Base-by-base conservation (phyloP, 2,888 invertebrate species). In the Pemphredon lugubris region DNA sequence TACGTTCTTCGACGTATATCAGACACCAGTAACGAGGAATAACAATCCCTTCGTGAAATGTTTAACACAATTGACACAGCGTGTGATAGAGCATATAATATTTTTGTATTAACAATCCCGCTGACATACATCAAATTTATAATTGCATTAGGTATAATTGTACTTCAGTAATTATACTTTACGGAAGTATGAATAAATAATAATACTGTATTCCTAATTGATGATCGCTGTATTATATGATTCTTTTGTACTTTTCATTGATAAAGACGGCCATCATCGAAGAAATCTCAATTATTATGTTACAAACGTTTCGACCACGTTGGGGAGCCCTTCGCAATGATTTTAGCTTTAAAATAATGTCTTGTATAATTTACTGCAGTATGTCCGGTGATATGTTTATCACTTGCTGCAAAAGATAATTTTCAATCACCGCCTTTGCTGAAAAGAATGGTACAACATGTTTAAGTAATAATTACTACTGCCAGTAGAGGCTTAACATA, bases 381-480 rank as follows among this genome's bases (percentile, higher is more conserved):
- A 83, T 60, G 14, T 88, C 85, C 11, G 82, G 65, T 63, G 84
- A 79, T 60, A 84, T 65, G 44, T 79, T 85, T 34, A 86, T 75
- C 61, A 90, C 79, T 81, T 90, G 85, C 84, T 92, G 92, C 81
- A 94, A 92, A 81, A 94, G 90, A 89, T 93, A 93, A 89, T 95
- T 95, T 89, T 95, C 95, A 85, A 96, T 92, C 81, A 95, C 94
- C 79, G 94, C 93, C 92, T 95, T 95, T 26, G 95, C 94, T 92
- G 92, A 81, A 92, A 93, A 84, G 83, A 85, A 86, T 32, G 1
- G 13, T 20, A 14, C 18, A 45, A 11, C 32, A 42, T 14, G n/a
- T 34, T 57, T 39, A 11, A 44, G 9, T 48, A 6, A 18, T 30
- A 57, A 39, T 20, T 26, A 59, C 44, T 32, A 44, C 30, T 23